Evolutionary conservation across 2,797 vertebrate genomes (phyloP), one percentile per base, ranked within the genome.

Genomic region (Argentina silus): DNA sequence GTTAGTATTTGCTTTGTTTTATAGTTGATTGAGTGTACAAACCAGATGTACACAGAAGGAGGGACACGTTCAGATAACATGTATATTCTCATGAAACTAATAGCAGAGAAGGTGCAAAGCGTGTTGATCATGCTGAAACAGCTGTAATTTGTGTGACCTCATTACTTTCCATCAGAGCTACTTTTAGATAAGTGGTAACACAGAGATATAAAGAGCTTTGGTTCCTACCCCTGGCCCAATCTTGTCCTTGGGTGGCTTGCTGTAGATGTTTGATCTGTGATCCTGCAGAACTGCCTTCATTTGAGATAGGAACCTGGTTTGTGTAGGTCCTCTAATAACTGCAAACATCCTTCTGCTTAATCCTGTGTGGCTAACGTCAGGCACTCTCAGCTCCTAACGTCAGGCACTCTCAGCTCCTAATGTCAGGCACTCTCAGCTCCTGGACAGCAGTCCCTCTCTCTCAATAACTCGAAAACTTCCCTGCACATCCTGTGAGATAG

Each of bases 151-250:
- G 59, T 72, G 74, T 1, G 60, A 72, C 44, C n/a, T 69, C 12
- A 70, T 8, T 43, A 11, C 6, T 4, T 2, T 51, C 15, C 50
- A 27, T 15, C 42, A n/a, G 6, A 36, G 36, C 8, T 53, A 14
- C 2, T 55, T 17, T 55, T 19, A 56, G 10, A 55, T 10, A 17
- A 42, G n/a, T 43, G 15, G 27, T 56, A 19, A n/a, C n/a, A 43
- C 23, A 44, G 67, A 43, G 51, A 55, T 6, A n/a, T 6, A 79
- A 76, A 81, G 27, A 75, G 42, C 55, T 59, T 63, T 7, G 70
- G 57, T 74, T 91, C 93, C 88, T 91, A 96, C 95, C 92, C 83
- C 21, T n/a, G 90, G 84, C 63, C 94, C 93, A 7, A 95, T 92
- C 73, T 89, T 92, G 23, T 91, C 90, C 82, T 95, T 88, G 0